Percentiles rank a stretch among this genome's conserved stretches.
These are phyloP conservation scores for Drosophila rufa DNA, from an alignment of 1,140 invertebrate species.

Conservation along the genomic window DNA sequence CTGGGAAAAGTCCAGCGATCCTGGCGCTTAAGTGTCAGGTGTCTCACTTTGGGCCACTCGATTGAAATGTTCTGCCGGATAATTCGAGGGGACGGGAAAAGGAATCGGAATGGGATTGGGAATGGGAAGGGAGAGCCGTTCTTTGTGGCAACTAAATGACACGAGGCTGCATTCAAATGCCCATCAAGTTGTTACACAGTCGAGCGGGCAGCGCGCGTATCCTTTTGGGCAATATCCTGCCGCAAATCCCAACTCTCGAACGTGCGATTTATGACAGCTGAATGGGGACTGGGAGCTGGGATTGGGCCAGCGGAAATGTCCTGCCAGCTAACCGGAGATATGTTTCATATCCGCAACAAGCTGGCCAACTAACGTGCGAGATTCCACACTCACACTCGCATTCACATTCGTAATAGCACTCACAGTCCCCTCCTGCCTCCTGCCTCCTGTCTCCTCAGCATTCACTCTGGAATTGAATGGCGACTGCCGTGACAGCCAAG, in stretches of 20 bases:
- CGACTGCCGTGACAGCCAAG: conserved; percentile 68
- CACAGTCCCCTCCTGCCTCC: neutral
- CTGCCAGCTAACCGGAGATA: conserved; percentile 84
- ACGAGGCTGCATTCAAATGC: conserved; percentile 75
- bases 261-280: conserved; percentile 79
- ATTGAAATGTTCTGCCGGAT: conserved; percentile 67
- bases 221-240: conserved; percentile 80
- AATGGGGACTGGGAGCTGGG: conserved; percentile 10
- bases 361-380: conserved; percentile 51
- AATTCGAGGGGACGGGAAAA: conserved; percentile 23
- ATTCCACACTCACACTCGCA: conserved; percentile 4
- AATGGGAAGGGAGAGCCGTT: conserved; percentile 7
- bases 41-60: conserved; percentile 71
- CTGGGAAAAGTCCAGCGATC: conserved; percentile 15
- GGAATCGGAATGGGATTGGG: neutral
- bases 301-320: conserved; percentile 74
- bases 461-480: conserved; percentile 61
- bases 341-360: conserved; percentile 82
- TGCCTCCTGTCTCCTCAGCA: conserved; percentile 18
- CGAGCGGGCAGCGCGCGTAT: conserved; percentile 59
- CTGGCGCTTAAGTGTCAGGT: conserved; percentile 78
- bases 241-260: conserved; percentile 59
- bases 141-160: conserved; percentile 62
- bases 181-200: conserved; percentile 76
- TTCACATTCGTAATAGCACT: conserved; percentile 19